Evolutionary conservation across 2,113 vertebrate species (phyloP).

Genomic region (Pachyramphus minor): DNA sequence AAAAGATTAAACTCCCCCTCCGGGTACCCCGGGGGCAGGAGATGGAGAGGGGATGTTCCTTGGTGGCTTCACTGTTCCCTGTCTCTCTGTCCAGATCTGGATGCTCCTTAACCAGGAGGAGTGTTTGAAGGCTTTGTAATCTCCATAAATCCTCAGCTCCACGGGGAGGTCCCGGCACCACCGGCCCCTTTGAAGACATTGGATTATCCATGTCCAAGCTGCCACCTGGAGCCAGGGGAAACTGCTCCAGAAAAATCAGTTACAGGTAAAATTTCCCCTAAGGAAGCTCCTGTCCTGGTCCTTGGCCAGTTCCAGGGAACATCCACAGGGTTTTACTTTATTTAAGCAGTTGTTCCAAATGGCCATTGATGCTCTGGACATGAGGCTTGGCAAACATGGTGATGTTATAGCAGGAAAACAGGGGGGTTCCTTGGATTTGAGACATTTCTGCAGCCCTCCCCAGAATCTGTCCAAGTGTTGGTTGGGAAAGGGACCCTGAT

Average conservation of each 20-base stretch:
- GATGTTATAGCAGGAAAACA: not conserved
- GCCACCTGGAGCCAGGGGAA: not conserved
- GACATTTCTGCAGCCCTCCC: not conserved
- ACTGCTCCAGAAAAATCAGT: not conserved
- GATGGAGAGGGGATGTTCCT: not conserved
- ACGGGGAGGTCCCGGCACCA: not conserved
- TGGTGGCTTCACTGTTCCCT: not conserved
- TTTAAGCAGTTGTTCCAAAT: not conserved
- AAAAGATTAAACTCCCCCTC: not conserved
- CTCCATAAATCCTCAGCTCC: not conserved
- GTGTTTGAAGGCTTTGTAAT: rapidly evolving
- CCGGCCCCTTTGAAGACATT: rapidly evolving
- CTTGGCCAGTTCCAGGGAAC: not conserved
- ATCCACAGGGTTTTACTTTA: rapidly evolving
- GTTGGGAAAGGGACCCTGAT: not conserved
- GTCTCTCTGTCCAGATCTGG: rapidly evolving
- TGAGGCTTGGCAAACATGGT: not conserved
- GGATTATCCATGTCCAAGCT: not conserved
- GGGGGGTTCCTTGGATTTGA: not conserved
- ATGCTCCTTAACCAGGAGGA: not conserved
- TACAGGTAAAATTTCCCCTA: rapidly evolving
- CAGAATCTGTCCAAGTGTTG: not conserved
- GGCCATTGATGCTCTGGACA: rapidly evolving
- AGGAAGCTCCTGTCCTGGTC: rapidly evolving
- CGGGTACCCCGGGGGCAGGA: rapidly evolving